These are phyloP conservation scores for Pyrgus malvae DNA, from an alignment of 2,888 invertebrate species.

Conservation along the genomic window DNA sequence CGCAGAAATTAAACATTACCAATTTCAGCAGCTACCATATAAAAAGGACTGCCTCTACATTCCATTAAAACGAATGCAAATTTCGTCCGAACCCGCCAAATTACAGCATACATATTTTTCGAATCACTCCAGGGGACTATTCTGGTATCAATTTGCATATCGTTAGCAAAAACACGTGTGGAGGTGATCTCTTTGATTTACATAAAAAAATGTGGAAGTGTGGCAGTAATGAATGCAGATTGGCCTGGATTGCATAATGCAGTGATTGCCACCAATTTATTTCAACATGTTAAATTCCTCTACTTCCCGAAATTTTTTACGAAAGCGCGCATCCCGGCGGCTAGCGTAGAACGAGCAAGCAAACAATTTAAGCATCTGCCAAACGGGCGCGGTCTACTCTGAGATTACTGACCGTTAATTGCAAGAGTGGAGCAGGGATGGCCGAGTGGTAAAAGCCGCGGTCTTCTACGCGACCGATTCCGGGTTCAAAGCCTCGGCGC, in stretches of 20 bases:
- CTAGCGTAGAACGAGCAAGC: not conserved
- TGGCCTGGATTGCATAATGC: conserved; percentile 16
- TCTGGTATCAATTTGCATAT: conserved; percentile 26
- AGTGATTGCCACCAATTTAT: conserved; percentile 18
- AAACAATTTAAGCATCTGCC: no score
- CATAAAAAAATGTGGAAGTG: conserved; percentile 23
- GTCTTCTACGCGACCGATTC: no score
- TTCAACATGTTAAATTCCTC: not conserved
- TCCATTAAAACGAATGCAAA: conserved; percentile 13
- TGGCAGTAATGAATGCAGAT: conserved; percentile 18
- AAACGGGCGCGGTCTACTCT: no score
- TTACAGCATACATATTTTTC: conserved; percentile 20
- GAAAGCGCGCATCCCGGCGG: no score
- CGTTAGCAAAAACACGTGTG: conserved; percentile 18
- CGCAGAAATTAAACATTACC: no score
- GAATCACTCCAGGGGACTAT: conserved; percentile 16
- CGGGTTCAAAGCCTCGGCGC: no score
- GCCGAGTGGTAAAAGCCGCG: no score
- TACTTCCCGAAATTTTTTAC: no score
- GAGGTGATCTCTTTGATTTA: conserved; percentile 20
- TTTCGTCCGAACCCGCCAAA: conserved; percentile 6
- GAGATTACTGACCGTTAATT: no score
- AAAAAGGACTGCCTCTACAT: not conserved
- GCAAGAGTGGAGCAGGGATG: no score
- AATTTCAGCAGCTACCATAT: no score